These are phyloP conservation scores for Cyaniris semiargus DNA, from an alignment of 2,888 invertebrate species.

Conservation along the genomic window DNA sequence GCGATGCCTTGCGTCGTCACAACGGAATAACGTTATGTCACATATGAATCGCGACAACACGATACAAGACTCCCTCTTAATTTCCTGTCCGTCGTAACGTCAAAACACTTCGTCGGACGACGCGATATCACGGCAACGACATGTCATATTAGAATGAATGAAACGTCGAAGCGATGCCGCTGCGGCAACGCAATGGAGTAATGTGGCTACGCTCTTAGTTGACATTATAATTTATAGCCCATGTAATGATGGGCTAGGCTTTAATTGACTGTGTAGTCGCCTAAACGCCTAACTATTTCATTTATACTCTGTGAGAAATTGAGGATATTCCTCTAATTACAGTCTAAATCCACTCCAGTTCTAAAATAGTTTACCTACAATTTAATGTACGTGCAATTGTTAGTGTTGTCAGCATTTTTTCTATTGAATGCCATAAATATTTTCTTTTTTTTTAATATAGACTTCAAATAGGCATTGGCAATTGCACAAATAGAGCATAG, in stretches of 20 bases:
- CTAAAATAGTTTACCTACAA: slow-evolving; percentile 65
- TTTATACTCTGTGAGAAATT: slow-evolving; percentile 30
- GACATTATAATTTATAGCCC: slow-evolving; percentile 58
- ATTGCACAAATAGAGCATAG: slow-evolving; percentile 71
- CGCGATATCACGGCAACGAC: no score
- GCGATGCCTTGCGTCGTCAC: no score
- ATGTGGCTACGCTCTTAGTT: slow-evolving; percentile 35
- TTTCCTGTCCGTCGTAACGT: no score
- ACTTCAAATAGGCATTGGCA: slow-evolving; percentile 53
- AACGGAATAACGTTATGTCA: no score
- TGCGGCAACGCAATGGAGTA: background rate
- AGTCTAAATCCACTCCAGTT: slow-evolving; percentile 75
- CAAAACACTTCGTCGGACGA: no score
- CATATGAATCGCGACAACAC: no score
- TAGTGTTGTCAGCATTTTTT: slow-evolving; percentile 51
- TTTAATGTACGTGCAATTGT: slow-evolving; percentile 73
- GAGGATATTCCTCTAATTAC: slow-evolving; percentile 58
- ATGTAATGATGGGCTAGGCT: slow-evolving; percentile 73
- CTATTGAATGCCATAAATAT: slow-evolving; percentile 55
- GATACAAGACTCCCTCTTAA: no score
- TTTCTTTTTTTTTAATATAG: slow-evolving; percentile 41
- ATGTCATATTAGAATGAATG: background rate
- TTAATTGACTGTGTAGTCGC: slow-evolving; percentile 60
- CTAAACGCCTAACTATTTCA: background rate
- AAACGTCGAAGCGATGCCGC: background rate